phyloP scores from a whole-genome alignment of 2,888 invertebrate species.

The Slavum lentiscoides region DNA sequence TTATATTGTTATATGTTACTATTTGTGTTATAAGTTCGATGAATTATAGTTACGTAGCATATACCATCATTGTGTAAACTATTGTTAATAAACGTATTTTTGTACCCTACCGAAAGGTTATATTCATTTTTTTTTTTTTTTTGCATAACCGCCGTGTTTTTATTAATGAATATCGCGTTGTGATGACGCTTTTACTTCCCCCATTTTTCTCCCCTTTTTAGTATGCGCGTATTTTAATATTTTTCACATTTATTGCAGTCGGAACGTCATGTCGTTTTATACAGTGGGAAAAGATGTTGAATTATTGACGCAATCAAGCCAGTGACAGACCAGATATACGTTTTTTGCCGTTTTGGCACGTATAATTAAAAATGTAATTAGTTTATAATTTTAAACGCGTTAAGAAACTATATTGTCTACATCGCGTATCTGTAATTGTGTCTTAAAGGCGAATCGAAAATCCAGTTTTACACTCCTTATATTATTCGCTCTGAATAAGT shows the following conservation, averaged over 20 bases:
- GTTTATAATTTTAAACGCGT: not conserved
- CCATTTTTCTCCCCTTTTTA: not conserved
- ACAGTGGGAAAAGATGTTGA: not conserved
- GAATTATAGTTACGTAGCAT: too few relatives aligned
- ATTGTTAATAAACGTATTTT: too few relatives aligned
- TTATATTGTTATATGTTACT: too few relatives aligned
- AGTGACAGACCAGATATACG: too few relatives aligned
- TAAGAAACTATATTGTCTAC: too few relatives aligned
- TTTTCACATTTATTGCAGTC: not conserved
- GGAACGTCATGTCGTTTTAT: not conserved
- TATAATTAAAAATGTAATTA: constrained; percentile 7
- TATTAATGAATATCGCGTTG: too few relatives aligned
- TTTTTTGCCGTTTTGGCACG: too few relatives aligned
- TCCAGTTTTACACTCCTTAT: constrained; percentile 11
- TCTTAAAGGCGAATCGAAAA: constrained; percentile 19
- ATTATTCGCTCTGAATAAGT: not conserved
- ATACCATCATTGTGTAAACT: too few relatives aligned
- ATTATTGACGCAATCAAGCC: not conserved
- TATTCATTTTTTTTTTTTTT: too few relatives aligned
- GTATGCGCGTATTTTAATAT: not conserved
- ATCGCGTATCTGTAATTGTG: not conserved
- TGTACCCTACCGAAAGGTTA: too few relatives aligned
- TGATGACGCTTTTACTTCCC: not conserved
- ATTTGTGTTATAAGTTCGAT: too few relatives aligned
- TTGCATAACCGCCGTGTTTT: too few relatives aligned